phyloP scores from a whole-genome alignment of 2,113 vertebrate species.

The Ibidorhyncha struthersii region DNA sequence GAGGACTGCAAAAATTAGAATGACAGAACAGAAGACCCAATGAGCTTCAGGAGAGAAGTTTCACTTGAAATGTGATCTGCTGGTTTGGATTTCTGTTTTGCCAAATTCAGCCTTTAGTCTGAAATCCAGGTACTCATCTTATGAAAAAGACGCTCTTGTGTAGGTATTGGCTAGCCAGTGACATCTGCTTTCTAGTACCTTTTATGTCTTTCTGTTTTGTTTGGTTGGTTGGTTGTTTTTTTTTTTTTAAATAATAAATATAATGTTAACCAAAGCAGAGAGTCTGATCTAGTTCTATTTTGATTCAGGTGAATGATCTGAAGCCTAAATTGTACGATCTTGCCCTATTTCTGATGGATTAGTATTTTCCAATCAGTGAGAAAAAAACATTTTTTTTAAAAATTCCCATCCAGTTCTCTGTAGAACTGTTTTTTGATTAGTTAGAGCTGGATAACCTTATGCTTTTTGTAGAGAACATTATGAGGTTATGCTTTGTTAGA shows the following conservation, averaged over 20 bases:
- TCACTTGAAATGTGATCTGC: neutral
- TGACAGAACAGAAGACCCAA: neutral
- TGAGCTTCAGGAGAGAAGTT: neutral
- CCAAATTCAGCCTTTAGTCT: neutral
- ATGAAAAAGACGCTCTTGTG: neutral
- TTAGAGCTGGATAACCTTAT: neutral
- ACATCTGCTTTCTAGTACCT: neutral
- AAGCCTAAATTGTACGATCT: neutral
- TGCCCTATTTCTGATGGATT: neutral
- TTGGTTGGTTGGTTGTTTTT: neutral
- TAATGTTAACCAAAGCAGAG: neutral
- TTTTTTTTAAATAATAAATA: neutral
- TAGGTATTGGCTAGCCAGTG: neutral
- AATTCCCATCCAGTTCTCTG: neutral
- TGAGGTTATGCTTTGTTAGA: neutral
- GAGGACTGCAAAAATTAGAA: neutral
- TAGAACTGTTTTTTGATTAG: neutral
- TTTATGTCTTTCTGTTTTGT: neutral
- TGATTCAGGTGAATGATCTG: neutral
- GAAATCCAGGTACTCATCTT: neutral
- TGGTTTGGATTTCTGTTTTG: neutral
- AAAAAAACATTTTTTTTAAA: rapidly evolving
- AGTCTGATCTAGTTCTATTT: neutral
- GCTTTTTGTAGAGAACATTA: neutral
- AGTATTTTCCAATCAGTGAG: neutral